Conservation (phyloP, 2,797 vertebrate genomes). For the Brachyrhaphis roseni region DNA sequence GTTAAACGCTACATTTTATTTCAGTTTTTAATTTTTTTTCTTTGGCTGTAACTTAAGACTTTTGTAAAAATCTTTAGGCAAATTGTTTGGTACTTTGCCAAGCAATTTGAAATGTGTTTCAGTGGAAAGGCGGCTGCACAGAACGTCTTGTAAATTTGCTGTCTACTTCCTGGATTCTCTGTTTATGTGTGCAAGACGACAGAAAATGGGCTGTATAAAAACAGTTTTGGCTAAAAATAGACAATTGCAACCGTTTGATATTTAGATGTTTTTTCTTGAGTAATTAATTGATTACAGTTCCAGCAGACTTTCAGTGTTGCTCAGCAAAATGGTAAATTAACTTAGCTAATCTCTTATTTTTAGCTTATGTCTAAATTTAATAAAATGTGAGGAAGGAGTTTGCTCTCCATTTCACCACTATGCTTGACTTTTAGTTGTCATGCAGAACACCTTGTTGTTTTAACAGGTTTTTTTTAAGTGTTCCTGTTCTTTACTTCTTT, state of each 20-base stretch:
- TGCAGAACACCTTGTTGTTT: background rate
- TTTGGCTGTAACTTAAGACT: background rate
- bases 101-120: background rate
- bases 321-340: background rate
- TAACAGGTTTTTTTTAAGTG: background rate
- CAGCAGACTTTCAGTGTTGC: background rate
- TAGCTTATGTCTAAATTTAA: background rate
- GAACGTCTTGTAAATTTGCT: background rate
- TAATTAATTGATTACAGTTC: background rate
- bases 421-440: background rate
- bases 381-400: background rate
- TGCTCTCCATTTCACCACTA: background rate
- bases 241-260: background rate
- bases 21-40: background rate
- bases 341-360: background rate
- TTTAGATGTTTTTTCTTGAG: background rate
- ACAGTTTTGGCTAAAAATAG: background rate
- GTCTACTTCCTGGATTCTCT: background rate
- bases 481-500: background rate
- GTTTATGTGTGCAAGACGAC: background rate
- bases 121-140: background rate
- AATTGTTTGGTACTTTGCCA: background rate
- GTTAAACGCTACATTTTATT: background rate
- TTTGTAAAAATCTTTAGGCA: background rate
- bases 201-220: background rate